phyloP scores from a whole-genome alignment of 2,797 vertebrate genomes.

The Enteromius thamalakanensis region DNA sequence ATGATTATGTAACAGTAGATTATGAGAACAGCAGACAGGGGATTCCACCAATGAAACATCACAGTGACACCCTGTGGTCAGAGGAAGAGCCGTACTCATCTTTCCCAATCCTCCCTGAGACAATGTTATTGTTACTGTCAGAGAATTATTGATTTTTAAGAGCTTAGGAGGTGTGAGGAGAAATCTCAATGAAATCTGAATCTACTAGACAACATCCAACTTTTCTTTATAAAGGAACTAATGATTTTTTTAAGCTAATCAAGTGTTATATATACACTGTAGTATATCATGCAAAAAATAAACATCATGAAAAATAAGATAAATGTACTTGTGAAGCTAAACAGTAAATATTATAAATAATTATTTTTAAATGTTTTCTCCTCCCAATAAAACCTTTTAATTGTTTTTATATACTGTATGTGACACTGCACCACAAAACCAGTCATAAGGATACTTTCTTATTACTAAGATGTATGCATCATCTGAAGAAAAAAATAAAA shows the following conservation, averaged over 20 bases:
- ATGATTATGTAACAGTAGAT: conserved; percentile 44
- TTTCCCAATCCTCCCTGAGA: not conserved
- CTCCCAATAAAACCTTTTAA: not conserved
- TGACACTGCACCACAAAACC: no score
- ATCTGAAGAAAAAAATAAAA: no score
- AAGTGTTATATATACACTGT: not conserved
- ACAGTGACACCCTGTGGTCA: conserved; percentile 73
- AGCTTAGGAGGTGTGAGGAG: not conserved
- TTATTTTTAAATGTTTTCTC: not conserved
- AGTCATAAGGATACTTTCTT: no score
- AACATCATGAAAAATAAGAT: not conserved
- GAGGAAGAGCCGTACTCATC: not conserved
- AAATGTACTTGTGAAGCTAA: not conserved
- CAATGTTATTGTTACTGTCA: not conserved
- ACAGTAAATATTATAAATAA: not conserved
- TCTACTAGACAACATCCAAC: not conserved
- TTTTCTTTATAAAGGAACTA: not conserved
- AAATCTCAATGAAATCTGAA: not conserved
- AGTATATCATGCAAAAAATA: not conserved
- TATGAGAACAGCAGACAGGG: conserved; percentile 39
- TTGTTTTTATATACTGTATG: not conserved
- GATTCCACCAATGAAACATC: conserved; percentile 55
- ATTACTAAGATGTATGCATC: no score
- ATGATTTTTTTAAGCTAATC: not conserved
- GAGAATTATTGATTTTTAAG: not conserved